Evolutionary conservation across 2,113 vertebrate genomes (phyloP).

Genomic region (Porphyrio hochstetteri): DNA sequence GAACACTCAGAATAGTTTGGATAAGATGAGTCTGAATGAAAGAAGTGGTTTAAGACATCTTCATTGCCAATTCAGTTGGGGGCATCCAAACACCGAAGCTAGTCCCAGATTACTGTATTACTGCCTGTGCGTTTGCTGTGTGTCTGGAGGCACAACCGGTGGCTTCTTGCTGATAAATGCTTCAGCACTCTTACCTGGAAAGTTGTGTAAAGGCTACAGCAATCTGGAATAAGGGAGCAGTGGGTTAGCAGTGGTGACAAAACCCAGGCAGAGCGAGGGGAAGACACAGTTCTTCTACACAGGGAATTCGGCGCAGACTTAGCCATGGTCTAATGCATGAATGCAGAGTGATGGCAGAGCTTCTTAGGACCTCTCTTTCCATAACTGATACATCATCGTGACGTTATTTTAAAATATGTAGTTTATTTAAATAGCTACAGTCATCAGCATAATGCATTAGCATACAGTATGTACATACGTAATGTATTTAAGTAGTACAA

Average conservation of each 20-base stretch:
- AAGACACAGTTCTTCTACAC: rapidly evolving
- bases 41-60: neutral
- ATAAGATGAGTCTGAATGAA: neutral
- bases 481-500: neutral
- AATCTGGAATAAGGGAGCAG: neutral
- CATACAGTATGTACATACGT: rapidly evolving
- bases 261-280: neutral
- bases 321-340: rapidly evolving
- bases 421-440: neutral
- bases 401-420: neutral
- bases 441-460: neutral
- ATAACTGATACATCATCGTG: neutral
- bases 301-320: neutral
- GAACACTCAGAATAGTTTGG: neutral
- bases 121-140: neutral
- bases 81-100: neutral
- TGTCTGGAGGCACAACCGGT: neutral
- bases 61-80: neutral
- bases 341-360: neutral
- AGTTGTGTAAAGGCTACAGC: neutral
- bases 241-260: neutral
- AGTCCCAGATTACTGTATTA: neutral
- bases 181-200: neutral
- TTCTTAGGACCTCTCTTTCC: neutral
- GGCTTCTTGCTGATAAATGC: neutral